Percentiles rank a stretch among this genome's conserved stretches.
These are phyloP conservation scores for Cheirogaleus medius DNA, from an alignment of 2,113 vertebrate genomes.

Conservation along the genomic window DNA sequence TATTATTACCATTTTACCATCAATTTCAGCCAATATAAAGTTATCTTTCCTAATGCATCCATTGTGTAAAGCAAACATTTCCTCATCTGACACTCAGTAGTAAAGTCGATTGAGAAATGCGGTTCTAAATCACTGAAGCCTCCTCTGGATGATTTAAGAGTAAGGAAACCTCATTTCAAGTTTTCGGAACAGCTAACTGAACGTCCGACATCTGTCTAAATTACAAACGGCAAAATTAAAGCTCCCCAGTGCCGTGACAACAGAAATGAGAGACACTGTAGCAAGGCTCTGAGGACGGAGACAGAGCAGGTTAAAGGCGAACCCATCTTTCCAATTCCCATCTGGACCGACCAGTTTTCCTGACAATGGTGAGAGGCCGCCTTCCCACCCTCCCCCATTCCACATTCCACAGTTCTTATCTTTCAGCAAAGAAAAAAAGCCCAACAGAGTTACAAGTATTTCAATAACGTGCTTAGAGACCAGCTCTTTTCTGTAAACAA, in stretches of 20 bases:
- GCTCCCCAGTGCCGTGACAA: background rate
- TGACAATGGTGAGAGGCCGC: constrained; percentile 6
- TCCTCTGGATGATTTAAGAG: background rate
- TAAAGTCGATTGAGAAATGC: background rate
- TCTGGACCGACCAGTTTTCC: background rate
- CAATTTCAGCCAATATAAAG: background rate
- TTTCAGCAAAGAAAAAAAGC: constrained; percentile 71
- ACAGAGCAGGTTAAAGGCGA: background rate
- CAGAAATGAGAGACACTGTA: background rate
- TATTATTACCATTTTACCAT: background rate
- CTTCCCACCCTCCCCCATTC: constrained; percentile 30
- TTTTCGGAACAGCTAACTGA: background rate
- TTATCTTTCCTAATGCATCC: background rate
- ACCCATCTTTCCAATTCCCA: constrained; percentile 18
- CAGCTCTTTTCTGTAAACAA: constrained; percentile 83
- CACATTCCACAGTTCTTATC: constrained; percentile 75
- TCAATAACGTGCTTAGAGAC: constrained; percentile 80
- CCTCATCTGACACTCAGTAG: background rate
- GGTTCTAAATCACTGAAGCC: background rate
- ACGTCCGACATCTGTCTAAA: background rate
- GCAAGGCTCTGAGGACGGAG: background rate
- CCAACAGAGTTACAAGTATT: constrained; percentile 78
- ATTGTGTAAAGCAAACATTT: background rate
- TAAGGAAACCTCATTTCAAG: background rate
- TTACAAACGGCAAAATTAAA: background rate